Conservation (phyloP, 2,797 vertebrate genomes). For the Muscicapa comitata region DNA sequence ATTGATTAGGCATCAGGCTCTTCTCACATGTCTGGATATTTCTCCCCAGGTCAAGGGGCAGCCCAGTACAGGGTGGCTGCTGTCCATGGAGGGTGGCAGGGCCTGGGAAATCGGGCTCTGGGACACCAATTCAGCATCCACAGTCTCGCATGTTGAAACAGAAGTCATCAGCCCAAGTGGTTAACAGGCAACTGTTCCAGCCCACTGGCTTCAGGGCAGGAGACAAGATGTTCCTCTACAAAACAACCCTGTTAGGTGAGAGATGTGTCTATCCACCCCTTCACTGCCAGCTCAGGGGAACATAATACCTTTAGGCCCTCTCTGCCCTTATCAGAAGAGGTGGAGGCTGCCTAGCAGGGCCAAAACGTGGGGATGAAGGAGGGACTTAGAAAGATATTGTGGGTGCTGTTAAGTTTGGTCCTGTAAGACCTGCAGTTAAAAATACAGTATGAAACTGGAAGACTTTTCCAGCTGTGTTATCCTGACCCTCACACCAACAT, state of each 20-base stretch:
- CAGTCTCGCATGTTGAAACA: neutral
- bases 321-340: neutral
- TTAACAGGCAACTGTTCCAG: neutral
- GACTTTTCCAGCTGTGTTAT: neutral
- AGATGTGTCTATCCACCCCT: neutral
- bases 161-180: neutral
- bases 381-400: neutral
- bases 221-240: neutral
- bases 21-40: neutral
- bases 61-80: neutral
- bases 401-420: neutral
- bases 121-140: neutral
- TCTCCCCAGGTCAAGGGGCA: neutral
- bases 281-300: rapidly evolving
- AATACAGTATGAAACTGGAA: neutral
- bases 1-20: neutral
- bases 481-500: neutral
- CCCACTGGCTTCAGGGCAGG: neutral
- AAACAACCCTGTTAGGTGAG: rapidly evolving
- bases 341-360: neutral
- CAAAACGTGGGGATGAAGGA: neutral
- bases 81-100: neutral
- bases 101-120: neutral
- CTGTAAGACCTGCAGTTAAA: rapidly evolving
- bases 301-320: neutral